These are phyloP conservation scores for Zosterops pallidus DNA, from an alignment of 2,113 vertebrate species.

Conservation along the genomic window DNA sequence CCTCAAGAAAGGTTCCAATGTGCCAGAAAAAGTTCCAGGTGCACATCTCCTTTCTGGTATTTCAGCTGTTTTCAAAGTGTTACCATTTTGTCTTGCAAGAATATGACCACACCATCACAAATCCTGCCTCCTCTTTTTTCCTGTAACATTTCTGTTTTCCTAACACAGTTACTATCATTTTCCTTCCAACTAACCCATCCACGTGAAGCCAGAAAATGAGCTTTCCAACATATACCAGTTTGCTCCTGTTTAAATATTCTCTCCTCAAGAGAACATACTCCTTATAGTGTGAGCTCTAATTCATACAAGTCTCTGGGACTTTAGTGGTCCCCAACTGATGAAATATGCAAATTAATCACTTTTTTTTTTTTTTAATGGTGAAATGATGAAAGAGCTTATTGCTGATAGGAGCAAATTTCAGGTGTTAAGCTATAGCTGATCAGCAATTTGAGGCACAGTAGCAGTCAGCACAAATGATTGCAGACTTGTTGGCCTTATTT, in stretches of 20 bases:
- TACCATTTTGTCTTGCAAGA: neutral
- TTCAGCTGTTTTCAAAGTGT: neutral
- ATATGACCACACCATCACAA: neutral
- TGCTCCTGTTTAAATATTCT: neutral
- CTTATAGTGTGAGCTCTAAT: neutral
- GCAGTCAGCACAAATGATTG: neutral
- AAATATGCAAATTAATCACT: neutral
- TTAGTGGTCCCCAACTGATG: neutral
- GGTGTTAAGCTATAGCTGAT: neutral
- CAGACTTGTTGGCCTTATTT: neutral
- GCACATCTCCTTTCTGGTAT: neutral
- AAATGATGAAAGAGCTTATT: neutral
- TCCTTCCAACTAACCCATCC: neutral
- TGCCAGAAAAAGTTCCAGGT: neutral
- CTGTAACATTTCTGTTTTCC: neutral
- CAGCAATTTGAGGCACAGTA: neutral
- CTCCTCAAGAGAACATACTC: neutral
- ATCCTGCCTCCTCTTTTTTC: neutral
- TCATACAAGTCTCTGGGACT: neutral
- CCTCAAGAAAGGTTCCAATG: neutral
- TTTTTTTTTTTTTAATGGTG: neutral
- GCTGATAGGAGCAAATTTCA: neutral
- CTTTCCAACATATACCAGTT: neutral
- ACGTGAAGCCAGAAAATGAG: neutral
- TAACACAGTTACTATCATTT: neutral